Conservation (phyloP, 2,113 vertebrate species). For the Syrmaticus mikado region DNA sequence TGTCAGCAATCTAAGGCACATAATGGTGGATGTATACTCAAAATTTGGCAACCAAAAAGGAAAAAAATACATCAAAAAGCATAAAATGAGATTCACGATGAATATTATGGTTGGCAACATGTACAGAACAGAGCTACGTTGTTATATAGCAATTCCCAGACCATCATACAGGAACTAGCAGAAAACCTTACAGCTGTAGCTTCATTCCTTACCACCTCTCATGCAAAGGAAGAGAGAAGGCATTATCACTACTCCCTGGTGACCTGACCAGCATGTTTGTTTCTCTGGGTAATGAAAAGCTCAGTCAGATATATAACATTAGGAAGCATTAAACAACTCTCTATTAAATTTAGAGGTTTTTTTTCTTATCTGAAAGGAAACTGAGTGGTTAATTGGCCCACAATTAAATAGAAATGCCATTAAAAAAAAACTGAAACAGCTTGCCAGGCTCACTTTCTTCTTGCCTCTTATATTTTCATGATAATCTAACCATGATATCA, state of each 20-base stretch:
- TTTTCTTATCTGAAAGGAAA: constrained; percentile 63
- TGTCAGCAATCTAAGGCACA: not conserved
- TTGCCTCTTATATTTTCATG: constrained; percentile 12
- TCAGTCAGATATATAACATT: constrained; percentile 51
- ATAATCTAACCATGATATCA: constrained; percentile 26
- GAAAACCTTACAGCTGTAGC: not conserved
- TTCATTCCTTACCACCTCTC: not conserved
- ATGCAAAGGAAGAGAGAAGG: not conserved
- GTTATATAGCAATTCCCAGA: not conserved
- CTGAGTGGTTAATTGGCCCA: constrained; percentile 59
- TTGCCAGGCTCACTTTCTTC: constrained; percentile 43
- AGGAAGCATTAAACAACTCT: constrained; percentile 65
- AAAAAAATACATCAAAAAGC: constrained; percentile 17
- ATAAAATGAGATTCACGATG: not conserved
- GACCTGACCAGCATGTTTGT: constrained; percentile 38
- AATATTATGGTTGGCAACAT: not conserved
- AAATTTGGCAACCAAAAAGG: constrained; percentile 9
- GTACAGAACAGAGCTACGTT: not conserved
- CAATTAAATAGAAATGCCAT: constrained; percentile 70
- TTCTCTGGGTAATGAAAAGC: constrained; percentile 69
- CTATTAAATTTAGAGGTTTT: constrained; percentile 54
- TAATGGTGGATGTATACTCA: not conserved
- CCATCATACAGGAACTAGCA: not conserved
- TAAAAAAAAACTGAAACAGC: constrained; percentile 42
- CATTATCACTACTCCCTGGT: constrained; percentile 5